Evolutionary conservation across 2,888 invertebrate species (phyloP).

Genomic region (Clistopyga incitator): DNA sequence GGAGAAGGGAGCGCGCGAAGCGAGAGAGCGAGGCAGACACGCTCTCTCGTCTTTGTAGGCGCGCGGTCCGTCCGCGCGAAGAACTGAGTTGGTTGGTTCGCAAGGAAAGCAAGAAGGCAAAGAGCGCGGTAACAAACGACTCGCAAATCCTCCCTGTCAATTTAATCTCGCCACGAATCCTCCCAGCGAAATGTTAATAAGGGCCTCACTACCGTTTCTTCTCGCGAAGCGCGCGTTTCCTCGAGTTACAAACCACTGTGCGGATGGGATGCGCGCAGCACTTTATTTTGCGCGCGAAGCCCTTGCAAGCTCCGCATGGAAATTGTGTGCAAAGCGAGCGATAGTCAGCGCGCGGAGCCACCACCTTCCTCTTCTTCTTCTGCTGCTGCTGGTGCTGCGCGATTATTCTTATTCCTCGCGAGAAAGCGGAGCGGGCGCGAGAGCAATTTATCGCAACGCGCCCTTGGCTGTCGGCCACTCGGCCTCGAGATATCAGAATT

Average conservation of each 20-base stretch:
- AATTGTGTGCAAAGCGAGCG: slow-evolving; percentile 68
- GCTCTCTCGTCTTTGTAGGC: slow-evolving; percentile 39
- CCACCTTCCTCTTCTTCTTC: slow-evolving; percentile 65
- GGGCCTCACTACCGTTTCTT: slow-evolving; percentile 78
- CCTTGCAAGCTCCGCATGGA: slow-evolving; percentile 64
- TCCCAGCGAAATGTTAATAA: slow-evolving; percentile 83
- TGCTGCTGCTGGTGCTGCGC: slow-evolving; percentile 44
- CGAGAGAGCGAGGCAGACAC: slow-evolving; percentile 44
- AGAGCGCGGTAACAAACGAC: slow-evolving; percentile 81
- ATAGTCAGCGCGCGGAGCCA: slow-evolving; percentile 68
- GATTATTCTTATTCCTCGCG: slow-evolving; percentile 64
- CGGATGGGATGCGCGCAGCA: slow-evolving; percentile 61
- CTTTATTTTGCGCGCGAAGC: slow-evolving; percentile 76
- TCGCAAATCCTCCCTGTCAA: slow-evolving; percentile 84
- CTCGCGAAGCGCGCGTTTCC: slow-evolving; percentile 20
- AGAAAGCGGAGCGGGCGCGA: slow-evolving; percentile 57
- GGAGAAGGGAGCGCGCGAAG: slow-evolving; percentile 46
- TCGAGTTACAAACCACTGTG: slow-evolving; percentile 38
- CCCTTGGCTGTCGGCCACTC: slow-evolving; percentile 60
- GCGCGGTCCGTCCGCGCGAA: slow-evolving; percentile 45
- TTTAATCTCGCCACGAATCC: slow-evolving; percentile 84
- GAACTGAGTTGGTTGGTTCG: slow-evolving; percentile 56
- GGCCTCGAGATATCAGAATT: slow-evolving; percentile 61
- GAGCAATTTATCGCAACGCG: slow-evolving; percentile 66
- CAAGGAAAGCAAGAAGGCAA: slow-evolving; percentile 65